Percentiles rank a stretch among this genome's conserved stretches.
phyloP scores from a whole-genome alignment of 2,797 vertebrate genomes.

The Cephalopachus bancanus region DNA sequence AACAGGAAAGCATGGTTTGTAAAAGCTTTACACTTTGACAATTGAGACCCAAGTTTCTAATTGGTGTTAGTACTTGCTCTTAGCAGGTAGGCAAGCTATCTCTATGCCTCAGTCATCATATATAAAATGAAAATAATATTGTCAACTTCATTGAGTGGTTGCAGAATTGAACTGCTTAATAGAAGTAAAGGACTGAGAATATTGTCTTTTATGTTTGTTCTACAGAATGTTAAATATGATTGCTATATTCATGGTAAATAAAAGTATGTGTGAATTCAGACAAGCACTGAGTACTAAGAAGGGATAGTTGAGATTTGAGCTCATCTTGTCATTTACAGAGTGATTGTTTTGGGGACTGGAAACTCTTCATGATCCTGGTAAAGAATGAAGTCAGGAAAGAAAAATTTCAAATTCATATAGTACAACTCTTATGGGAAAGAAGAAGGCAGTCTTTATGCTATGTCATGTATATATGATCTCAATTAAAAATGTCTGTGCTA shows the following conservation, averaged over 20 bases:
- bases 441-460: not conserved
- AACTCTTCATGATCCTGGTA: not conserved
- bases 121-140: not conserved
- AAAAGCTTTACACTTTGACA: not conserved
- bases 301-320: not conserved
- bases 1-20: not conserved
- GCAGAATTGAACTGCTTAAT: not conserved
- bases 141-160: not conserved
- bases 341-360: not conserved
- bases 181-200: not conserved
- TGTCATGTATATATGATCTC: not conserved
- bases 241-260: not conserved
- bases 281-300: not conserved
- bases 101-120: not conserved
- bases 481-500: not conserved
- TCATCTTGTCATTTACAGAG: not conserved
- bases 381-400: not conserved
- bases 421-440: not conserved
- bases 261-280: not conserved
- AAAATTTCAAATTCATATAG: not conserved
- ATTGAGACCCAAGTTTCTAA: not conserved
- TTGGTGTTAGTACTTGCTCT: not conserved
- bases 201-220: not conserved
- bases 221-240: not conserved
- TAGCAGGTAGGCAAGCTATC: not conserved